Percentiles rank a stretch among this genome's conserved stretches.
Conservation (phyloP, 2,888 invertebrate genomes). For the Cerastis rubricosa region DNA sequence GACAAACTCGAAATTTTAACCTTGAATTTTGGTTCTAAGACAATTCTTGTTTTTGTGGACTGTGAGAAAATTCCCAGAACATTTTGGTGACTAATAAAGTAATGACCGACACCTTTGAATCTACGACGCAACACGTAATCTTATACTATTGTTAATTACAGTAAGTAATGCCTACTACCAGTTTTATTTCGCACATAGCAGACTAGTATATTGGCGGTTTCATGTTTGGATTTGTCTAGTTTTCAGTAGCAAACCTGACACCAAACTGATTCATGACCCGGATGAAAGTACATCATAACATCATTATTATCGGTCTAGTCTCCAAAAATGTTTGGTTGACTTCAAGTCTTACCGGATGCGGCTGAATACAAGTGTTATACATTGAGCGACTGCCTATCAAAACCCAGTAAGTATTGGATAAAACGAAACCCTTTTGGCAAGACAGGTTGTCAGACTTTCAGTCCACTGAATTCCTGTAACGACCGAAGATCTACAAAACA, state of each 20-base stretch:
- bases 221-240: constrained; percentile 10
- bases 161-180: neutral
- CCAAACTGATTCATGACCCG: neutral
- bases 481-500: neutral
- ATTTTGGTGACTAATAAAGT: constrained; percentile 46
- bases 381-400: neutral
- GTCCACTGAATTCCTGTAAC: neutral
- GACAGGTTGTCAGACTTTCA: neutral
- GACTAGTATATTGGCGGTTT: neutral
- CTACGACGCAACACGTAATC: constrained; percentile 4
- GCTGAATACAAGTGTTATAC: neutral
- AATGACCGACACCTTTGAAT: constrained; percentile 28
- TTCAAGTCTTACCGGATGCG: neutral
- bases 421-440: neutral
- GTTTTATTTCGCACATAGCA: neutral
- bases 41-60: constrained; percentile 34
- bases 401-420: neutral
- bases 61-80: constrained; percentile 47
- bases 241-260: constrained; percentile 7
- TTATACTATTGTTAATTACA: neutral
- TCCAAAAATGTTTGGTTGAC: neutral
- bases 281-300: neutral
- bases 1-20: constrained; percentile 13
- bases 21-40: constrained; percentile 40
- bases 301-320: neutral